A percentile compares a stretch with the other conserved stretches of the same genome.
phyloP scores from a whole-genome alignment of 2,113 vertebrate genomes.

The Zootoca vivipara region DNA sequence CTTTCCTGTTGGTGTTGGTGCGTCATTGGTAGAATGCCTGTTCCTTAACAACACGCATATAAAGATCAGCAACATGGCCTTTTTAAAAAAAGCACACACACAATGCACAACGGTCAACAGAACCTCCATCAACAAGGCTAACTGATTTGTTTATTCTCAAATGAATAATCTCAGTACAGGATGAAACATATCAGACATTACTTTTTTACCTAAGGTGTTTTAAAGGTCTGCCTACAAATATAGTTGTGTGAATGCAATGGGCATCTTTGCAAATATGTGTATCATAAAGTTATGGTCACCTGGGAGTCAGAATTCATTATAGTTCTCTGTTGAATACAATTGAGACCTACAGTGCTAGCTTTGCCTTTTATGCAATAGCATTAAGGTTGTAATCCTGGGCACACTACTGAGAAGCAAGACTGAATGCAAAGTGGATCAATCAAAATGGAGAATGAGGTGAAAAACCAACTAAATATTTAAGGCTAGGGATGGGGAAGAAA shows the following conservation, averaged over 20 bases:
- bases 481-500: too few species aligned
- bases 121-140: slow-evolving; percentile 47
- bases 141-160: slow-evolving; percentile 48
- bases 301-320: neutral
- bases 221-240: neutral
- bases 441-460: neutral
- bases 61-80: slow-evolving; percentile 57
- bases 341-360: neutral
- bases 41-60: slow-evolving; percentile 67
- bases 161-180: slow-evolving; percentile 54
- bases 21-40: slow-evolving; percentile 69
- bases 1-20: slow-evolving; percentile 73
- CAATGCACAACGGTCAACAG: slow-evolving; percentile 42
- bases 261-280: neutral
- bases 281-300: neutral
- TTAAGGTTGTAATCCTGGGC: neutral
- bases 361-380: neutral
- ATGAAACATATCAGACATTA: neutral
- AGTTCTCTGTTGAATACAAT: neutral
- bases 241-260: neutral
- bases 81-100: slow-evolving; percentile 13
- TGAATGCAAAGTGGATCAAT: neutral
- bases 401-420: neutral
- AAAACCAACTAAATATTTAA: neutral
- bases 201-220: neutral